Base-by-base conservation (phyloP, 2,888 invertebrate genomes). In the Drosophila monieri region DNA sequence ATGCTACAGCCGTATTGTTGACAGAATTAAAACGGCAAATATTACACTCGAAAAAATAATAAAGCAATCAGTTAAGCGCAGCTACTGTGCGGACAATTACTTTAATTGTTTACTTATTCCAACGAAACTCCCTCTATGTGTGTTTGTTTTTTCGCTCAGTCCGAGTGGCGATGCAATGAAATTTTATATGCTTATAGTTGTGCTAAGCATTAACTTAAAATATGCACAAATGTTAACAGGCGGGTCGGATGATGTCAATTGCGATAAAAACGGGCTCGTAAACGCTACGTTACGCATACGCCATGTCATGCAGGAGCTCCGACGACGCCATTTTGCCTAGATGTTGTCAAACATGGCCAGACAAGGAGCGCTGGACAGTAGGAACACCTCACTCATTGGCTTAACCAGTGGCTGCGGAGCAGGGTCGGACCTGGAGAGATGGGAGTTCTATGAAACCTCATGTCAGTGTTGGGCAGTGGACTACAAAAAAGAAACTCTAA, bases 281-380 rank as follows among this genome's bases (percentile, higher is more conserved):
- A 78, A 79, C 58, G 77, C 71, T 76, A 64, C 67, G 77, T 73
- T 77, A 70, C 72, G 59, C 75, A 84, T 73, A 75, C 71, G 77
- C 59, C 80, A 62, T 65, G 76, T 78, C 57, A 43, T 57, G 30
- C 57, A 67, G 48, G 52, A 30, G 39, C 61, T 47, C 39, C 59
- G 54, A 55, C 58, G 46, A 64, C 78, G 53, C 71, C 69, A 69
- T 69, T 69, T 62, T 73, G 54, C 59, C 58, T 59, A 46, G 68
- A 56, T 76, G 60, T 66, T 67, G 58, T 56, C 58, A 62, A 74
- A 60, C 64, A 77, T 41, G 57, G 27, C 53, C 43, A 41, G 57
- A 67, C 66, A 49, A 35, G 48, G 27, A 66, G 47, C n/a, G 39
- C 30, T 67, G 53, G 47, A 68, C 59, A 55, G 60, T 52, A 60